phyloP scores from a whole-genome alignment of 2,113 vertebrate species.

The Astur gentilis region DNA sequence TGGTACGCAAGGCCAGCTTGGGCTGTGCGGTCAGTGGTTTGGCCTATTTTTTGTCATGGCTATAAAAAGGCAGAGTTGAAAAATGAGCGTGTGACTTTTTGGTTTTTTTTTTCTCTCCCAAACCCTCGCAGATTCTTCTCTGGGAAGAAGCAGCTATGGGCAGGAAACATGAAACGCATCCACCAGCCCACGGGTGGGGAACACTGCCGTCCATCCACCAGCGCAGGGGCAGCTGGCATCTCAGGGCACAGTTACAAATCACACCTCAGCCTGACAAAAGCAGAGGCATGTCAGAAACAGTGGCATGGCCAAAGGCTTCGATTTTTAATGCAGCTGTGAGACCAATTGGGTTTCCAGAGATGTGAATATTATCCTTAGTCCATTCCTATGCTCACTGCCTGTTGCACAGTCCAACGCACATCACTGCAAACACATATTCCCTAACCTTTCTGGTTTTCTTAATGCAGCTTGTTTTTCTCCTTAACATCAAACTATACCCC shows the following conservation, averaged over 20 bases:
- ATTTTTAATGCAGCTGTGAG: neutral
- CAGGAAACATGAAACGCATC: neutral
- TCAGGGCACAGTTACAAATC: neutral
- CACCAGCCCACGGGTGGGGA: neutral
- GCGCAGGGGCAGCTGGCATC: neutral
- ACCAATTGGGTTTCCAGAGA: neutral
- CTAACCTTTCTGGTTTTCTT: neutral
- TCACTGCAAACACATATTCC: neutral
- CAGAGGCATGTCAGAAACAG: neutral
- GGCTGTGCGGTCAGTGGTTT: neutral
- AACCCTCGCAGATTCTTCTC: neutral
- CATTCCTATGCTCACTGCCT: neutral
- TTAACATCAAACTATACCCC: neutral
- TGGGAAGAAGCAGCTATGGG: neutral
- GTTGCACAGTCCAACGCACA: neutral
- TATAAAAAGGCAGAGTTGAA: neutral
- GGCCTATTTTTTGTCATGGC: neutral
- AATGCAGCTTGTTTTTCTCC: neutral
- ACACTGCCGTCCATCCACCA: neutral
- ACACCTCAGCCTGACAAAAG: neutral
- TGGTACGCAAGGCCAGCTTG: neutral
- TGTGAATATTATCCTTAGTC: neutral
- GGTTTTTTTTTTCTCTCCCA: neutral
- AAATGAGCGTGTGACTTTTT: neutral
- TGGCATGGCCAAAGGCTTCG: neutral